Evolutionary conservation across 2,888 invertebrate species (phyloP).

Genomic region (Uropetala carovei): DNA sequence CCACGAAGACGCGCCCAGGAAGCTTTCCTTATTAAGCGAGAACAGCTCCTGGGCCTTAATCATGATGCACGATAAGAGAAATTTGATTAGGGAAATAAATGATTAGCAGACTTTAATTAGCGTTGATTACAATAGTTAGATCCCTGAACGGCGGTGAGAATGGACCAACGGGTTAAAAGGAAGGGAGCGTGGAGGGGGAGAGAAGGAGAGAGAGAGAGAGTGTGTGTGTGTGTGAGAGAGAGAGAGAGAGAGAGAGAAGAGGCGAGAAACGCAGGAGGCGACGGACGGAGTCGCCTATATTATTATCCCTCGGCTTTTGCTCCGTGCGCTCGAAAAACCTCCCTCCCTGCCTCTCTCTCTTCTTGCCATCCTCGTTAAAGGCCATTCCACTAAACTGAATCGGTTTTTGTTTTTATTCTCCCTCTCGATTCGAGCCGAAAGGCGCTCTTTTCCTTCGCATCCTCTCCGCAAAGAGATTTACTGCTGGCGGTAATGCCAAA

Average conservation of each 20-base stretch:
- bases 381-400: constrained; percentile 7
- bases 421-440: background rate
- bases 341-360: background rate
- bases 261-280: background rate
- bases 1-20: constrained; percentile 8
- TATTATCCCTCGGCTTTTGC: background rate
- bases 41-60: constrained; percentile 68
- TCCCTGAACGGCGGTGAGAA: constrained; percentile 29
- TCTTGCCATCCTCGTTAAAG: background rate
- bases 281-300: background rate
- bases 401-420: background rate
- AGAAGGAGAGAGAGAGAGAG: background rate
- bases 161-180: constrained; percentile 38
- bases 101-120: constrained; percentile 70
- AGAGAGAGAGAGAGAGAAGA: background rate
- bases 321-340: no score
- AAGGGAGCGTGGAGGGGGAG: background rate
- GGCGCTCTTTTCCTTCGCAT: background rate
- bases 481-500: background rate
- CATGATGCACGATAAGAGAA: constrained; percentile 68
- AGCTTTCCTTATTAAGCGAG: constrained; percentile 67
- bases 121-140: constrained; percentile 68
- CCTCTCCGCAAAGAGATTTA: background rate
- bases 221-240: no score
- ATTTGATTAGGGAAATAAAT: constrained; percentile 70